A percentile compares a stretch with the other conserved stretches of the same genome.
Evolutionary conservation across 2,888 invertebrate genomes (phyloP).

Genomic region (Chirona hameri): DNA sequence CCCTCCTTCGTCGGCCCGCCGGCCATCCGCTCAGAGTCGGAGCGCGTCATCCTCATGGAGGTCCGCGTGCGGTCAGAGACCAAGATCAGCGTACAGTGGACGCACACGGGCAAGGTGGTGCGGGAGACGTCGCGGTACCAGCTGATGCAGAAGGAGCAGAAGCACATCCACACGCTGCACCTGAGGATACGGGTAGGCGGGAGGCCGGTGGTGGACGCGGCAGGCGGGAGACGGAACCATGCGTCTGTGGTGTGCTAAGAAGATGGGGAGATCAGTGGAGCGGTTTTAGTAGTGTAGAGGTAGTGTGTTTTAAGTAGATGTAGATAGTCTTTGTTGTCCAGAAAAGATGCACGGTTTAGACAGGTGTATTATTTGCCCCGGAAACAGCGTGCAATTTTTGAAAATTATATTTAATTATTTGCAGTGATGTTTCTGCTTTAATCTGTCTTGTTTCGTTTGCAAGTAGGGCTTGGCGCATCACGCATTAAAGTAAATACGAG

Average conservation of each 20-base stretch:
- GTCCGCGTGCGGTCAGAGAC: constrained; percentile 63
- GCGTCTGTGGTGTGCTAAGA: not conserved
- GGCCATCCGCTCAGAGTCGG: constrained; percentile 53
- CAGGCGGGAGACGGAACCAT: not conserved
- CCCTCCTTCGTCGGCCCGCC: constrained; percentile 76
- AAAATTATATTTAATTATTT: too few relatives aligned
- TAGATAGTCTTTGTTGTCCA: too few relatives aligned
- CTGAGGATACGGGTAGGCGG: constrained; percentile 40
- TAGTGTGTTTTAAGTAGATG: too few relatives aligned
- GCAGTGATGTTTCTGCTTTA: too few relatives aligned
- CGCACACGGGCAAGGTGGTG: constrained; percentile 55
- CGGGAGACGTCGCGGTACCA: constrained; percentile 34
- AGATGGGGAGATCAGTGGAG: too few relatives aligned
- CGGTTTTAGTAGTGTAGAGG: too few relatives aligned
- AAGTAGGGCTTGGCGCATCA: too few relatives aligned
- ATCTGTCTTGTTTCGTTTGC: too few relatives aligned
- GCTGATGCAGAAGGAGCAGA: constrained; percentile 38
- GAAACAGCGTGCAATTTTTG: too few relatives aligned
- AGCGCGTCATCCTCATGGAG: constrained; percentile 81
- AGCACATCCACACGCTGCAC: constrained; percentile 38
- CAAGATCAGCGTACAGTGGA: constrained; percentile 55
- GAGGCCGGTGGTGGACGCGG: not conserved
- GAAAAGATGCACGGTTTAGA: too few relatives aligned
- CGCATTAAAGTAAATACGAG: too few relatives aligned
- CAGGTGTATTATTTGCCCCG: too few relatives aligned